These are phyloP conservation scores for Salticus scenicus DNA, from an alignment of 2,888 invertebrate genomes.

Conservation along the genomic window DNA sequence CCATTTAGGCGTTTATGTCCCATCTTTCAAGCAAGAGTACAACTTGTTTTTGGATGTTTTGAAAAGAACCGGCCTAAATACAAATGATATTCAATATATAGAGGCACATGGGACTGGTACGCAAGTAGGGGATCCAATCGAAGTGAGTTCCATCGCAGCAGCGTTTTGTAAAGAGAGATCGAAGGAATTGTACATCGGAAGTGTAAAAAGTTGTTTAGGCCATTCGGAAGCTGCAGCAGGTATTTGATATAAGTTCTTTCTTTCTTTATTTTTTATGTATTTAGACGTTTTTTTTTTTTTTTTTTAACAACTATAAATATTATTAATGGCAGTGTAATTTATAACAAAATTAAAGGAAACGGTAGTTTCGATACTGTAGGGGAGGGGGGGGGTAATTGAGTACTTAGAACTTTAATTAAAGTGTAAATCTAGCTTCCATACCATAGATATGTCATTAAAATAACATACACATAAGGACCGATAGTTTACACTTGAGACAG, in stretches of 20 bases:
- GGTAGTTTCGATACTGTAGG: too few species aligned
- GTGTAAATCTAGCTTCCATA: too few species aligned
- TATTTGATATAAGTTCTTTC: not conserved
- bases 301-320: too few species aligned
- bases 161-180: constrained; percentile 89
- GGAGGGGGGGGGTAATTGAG: too few species aligned
- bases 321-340: too few species aligned
- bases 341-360: too few species aligned
- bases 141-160: constrained; percentile 93
- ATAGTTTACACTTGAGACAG: too few species aligned
- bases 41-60: constrained; percentile 84
- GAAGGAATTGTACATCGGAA: constrained; percentile 89
- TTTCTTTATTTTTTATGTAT: not conserved
- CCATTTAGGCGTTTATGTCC: constrained; percentile 77
- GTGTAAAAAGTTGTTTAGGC: constrained; percentile 98
- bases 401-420: too few species aligned
- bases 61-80: constrained; percentile 86
- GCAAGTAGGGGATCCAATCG: constrained; percentile 97
- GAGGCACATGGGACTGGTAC: constrained; percentile 99
- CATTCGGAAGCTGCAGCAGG: constrained; percentile 85
- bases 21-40: constrained; percentile 82
- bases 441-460: too few species aligned
- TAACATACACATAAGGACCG: too few species aligned
- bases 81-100: constrained; percentile 89
- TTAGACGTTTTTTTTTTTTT: too few species aligned